A percentile compares a stretch with the other conserved stretches of the same genome.
Conservation (phyloP, 1,140 invertebrate genomes). For the Zophobas morio region DNA sequence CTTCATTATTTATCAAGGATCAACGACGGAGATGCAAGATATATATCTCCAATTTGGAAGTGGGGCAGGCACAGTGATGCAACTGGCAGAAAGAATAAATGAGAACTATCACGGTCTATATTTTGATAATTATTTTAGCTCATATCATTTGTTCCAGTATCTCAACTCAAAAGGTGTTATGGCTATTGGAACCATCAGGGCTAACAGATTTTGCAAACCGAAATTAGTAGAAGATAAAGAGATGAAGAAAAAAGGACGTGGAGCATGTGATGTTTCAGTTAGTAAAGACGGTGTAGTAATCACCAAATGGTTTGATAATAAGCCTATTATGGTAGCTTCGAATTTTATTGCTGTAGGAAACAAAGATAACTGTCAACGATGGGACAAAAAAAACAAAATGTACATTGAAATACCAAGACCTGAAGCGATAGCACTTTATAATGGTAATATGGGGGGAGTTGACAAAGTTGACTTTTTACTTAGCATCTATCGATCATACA, state of each 20-base stretch:
- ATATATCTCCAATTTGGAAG: constrained; percentile 28
- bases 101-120: constrained; percentile 32
- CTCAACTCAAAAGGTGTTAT: constrained; percentile 47
- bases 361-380: constrained; percentile 48
- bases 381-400: constrained; percentile 64
- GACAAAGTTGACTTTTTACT: constrained; percentile 61
- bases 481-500: constrained; percentile 36
- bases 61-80: constrained; percentile 36
- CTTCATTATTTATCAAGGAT: constrained; percentile 62
- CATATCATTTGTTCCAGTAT: constrained; percentile 64
- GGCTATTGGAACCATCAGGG: constrained; percentile 64
- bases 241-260: constrained; percentile 40
- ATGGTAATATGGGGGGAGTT: constrained; percentile 66
- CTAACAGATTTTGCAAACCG: constrained; percentile 64
- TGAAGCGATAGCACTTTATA: constrained; percentile 63
- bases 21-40: constrained; percentile 57
- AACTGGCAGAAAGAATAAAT: constrained; percentile 41
- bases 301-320: constrained; percentile 61
- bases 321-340: constrained; percentile 64
- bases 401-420: constrained; percentile 64
- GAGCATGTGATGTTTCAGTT: constrained; percentile 35
- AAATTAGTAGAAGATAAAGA: constrained; percentile 63
- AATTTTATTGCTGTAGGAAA: constrained; percentile 67
- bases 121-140: constrained; percentile 65
- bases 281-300: constrained; percentile 43